Evolutionary conservation across 2,888 invertebrate species (phyloP).

Genomic region (Ectobius pallidus): DNA sequence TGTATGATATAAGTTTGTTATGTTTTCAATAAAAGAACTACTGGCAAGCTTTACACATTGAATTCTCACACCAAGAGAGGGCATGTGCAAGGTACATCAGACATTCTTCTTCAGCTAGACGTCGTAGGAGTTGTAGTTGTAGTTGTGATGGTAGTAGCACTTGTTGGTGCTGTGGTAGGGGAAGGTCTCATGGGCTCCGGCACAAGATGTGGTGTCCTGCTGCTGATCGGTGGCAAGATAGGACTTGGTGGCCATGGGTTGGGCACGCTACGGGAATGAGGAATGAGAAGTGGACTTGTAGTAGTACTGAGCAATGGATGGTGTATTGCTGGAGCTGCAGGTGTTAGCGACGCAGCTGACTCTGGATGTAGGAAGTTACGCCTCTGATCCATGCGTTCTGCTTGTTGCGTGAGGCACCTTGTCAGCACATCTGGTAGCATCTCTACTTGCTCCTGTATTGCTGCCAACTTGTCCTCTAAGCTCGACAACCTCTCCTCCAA

Average conservation of each 20-base stretch:
- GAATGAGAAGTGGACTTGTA: conserved; percentile 49
- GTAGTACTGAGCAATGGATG: conserved; percentile 50
- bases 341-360: conserved; percentile 61
- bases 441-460: conserved; percentile 87
- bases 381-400: conserved; percentile 78
- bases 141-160: conserved; percentile 15
- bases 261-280: conserved; percentile 63
- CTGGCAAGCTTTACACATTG: too few species aligned
- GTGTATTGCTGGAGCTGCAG: conserved; percentile 54
- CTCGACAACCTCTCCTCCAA: conserved; percentile 92
- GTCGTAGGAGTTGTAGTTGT: conserved; percentile 24
- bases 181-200: conserved; percentile 59
- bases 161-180: neutral
- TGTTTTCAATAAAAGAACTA: too few species aligned
- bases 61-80: neutral
- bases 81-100: neutral
- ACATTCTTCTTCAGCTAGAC: conserved; percentile 38
- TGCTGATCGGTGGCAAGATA: conserved; percentile 72
- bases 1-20: too few species aligned
- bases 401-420: conserved; percentile 62
- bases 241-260: conserved; percentile 81
- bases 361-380: conserved; percentile 88
- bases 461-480: conserved; percentile 89
- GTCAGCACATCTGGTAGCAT: conserved; percentile 83
- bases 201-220: conserved; percentile 73